These are phyloP conservation scores for Nasonia longicornis DNA, from an alignment of 1,140 invertebrate genomes.

Conservation along the genomic window DNA sequence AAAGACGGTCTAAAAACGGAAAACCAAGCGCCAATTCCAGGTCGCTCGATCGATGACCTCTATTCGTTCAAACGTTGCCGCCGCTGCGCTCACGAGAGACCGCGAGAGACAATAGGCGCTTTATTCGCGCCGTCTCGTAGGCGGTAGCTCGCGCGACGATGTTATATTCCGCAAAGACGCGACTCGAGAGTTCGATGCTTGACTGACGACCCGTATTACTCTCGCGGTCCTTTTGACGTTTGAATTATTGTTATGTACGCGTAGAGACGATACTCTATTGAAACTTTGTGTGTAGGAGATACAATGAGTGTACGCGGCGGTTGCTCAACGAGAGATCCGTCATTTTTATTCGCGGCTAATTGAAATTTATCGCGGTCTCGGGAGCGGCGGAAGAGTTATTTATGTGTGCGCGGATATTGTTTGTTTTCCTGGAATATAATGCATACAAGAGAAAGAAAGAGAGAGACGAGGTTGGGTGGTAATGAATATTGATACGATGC, in stretches of 20 bases:
- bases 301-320: background rate
- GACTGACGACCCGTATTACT: slow-evolving; percentile 7
- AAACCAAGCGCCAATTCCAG: slow-evolving; percentile 16
- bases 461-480: background rate
- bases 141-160: background rate
- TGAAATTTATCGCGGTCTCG: slow-evolving; percentile 30
- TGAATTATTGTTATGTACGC: background rate
- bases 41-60: slow-evolving; percentile 24
- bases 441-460: too few relatives aligned
- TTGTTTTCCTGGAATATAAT: slow-evolving; percentile 22
- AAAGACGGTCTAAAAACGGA: background rate
- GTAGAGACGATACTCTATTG: too few relatives aligned
- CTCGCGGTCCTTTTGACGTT: slow-evolving; percentile 28
- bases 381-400: background rate
- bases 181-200: background rate
- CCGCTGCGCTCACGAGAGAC: background rate
- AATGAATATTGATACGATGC: slow-evolving; percentile 27
- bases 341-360: slow-evolving; percentile 30
- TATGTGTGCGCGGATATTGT: slow-evolving; percentile 26
- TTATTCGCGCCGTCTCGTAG: slow-evolving; percentile 13
- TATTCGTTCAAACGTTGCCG: background rate
- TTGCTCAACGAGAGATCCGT: slow-evolving; percentile 23
- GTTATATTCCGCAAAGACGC: background rate
- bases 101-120: slow-evolving; percentile 15
- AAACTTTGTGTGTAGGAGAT: background rate